phyloP scores from a whole-genome alignment of 2,113 vertebrate species.

The Elephantulus edwardii region DNA sequence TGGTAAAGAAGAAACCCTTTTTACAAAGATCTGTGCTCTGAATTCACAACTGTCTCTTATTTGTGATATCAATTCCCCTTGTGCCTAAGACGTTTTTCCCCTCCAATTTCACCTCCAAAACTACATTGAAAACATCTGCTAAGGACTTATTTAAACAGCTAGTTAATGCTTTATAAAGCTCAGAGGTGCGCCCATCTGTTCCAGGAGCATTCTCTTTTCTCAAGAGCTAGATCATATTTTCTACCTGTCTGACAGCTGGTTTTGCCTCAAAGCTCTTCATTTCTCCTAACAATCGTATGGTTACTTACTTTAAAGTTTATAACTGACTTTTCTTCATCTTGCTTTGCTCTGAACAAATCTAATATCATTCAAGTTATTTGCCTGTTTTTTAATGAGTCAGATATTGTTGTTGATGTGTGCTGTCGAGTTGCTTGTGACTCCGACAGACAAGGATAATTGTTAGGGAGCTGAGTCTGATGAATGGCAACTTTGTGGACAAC shows the following conservation, averaged over 20 bases:
- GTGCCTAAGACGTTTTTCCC: conserved; percentile 63
- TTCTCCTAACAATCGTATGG: conserved; percentile 12
- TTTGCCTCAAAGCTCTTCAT: conserved; percentile 71
- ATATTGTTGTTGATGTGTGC: too few relatives aligned
- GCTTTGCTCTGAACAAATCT: conserved; percentile 16
- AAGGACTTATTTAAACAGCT: conserved; percentile 79
- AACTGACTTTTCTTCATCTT: conserved; percentile 25
- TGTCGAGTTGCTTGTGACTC: too few relatives aligned
- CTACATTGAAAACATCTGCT: conserved; percentile 77
- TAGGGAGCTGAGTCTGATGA: background rate
- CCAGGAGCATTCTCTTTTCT: conserved; percentile 66
- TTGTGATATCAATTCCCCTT: conserved; percentile 63
- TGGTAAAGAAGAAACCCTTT: background rate
- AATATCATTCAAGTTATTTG: background rate
- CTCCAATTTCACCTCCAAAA: conserved; percentile 77
- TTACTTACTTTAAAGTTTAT: conserved; percentile 20
- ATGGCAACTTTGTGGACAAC: background rate
- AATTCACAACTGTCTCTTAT: conserved; percentile 46
- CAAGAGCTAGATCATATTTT: conserved; percentile 74
- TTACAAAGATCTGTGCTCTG: background rate
- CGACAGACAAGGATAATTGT: background rate
- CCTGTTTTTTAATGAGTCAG: background rate
- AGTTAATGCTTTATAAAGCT: conserved; percentile 80
- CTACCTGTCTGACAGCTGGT: conserved; percentile 70
- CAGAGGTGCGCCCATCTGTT: conserved; percentile 77